These are phyloP conservation scores for Chloroclystis v-ata DNA, from an alignment of 2,888 invertebrate genomes.

Conservation along the genomic window DNA sequence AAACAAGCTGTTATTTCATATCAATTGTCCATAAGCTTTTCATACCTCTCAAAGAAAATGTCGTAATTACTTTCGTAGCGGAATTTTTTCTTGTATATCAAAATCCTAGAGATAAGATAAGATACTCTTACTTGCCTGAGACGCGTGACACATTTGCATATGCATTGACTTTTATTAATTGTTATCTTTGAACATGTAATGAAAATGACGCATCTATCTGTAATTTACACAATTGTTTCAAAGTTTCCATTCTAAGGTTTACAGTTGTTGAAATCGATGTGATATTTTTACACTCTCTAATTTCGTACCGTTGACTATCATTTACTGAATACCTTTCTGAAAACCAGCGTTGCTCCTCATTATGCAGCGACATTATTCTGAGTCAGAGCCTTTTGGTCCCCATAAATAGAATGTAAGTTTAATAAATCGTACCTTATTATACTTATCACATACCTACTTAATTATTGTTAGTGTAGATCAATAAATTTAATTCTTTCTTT, in stretches of 20 bases:
- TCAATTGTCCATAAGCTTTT: conserved; percentile 17
- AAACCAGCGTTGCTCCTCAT: too few relatives aligned
- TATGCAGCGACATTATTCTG: too few relatives aligned
- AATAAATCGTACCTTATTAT: too few relatives aligned
- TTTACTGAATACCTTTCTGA: too few relatives aligned
- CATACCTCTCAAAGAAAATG: conserved; percentile 29
- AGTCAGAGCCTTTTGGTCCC: too few relatives aligned
- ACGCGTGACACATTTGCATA: conserved; percentile 60
- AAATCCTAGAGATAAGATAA: conserved; percentile 63
- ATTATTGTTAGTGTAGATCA: too few relatives aligned
- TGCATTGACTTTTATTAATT: conserved; percentile 39
- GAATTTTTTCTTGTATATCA: conserved; percentile 65
- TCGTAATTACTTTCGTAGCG: conserved; percentile 44
- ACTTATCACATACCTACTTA: too few relatives aligned
- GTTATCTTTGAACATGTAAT: conserved; percentile 49
- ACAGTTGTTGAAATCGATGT: conserved; percentile 6
- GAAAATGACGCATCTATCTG: conserved; percentile 20
- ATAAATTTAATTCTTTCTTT: too few relatives aligned
- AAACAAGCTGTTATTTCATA: conserved; percentile 2
- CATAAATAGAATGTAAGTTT: too few relatives aligned
- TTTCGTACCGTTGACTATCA: too few relatives aligned
- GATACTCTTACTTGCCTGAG: conserved; percentile 45
- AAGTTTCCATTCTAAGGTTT: conserved; percentile 20
- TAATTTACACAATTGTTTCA: conserved; percentile 31
- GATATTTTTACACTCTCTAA: too few relatives aligned